phyloP scores from a whole-genome alignment of 1,140 invertebrate genomes.

The Drosophila ercepeae region DNA sequence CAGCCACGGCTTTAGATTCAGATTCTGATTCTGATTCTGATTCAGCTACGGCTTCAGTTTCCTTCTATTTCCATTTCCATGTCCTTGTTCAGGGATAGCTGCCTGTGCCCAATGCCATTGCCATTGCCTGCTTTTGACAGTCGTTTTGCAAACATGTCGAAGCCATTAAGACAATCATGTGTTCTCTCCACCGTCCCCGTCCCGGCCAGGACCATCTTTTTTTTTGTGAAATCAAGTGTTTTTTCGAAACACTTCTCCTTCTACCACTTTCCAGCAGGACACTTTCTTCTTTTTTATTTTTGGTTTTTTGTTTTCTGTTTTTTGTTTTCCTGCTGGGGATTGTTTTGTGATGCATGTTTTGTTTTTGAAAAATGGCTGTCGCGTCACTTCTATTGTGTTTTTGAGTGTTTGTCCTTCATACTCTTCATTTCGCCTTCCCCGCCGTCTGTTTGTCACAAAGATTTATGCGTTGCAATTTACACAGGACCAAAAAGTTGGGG shows the following conservation, averaged over 20 bases:
- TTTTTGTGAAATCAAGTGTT: slow-evolving; percentile 39
- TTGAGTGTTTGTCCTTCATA: slow-evolving; percentile 61
- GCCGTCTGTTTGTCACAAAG: slow-evolving; percentile 73
- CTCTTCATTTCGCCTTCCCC: slow-evolving; percentile 27
- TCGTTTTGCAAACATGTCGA: slow-evolving; percentile 82
- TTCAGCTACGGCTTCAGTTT: neutral
- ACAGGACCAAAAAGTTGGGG: slow-evolving; percentile 42
- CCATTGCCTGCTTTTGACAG: slow-evolving; percentile 74
- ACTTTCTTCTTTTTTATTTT: slow-evolving; percentile 21
- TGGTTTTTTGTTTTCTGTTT: slow-evolving; percentile 33
- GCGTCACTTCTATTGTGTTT: slow-evolving; percentile 80
- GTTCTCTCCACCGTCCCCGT: slow-evolving; percentile 35
- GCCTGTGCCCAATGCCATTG: slow-evolving; percentile 32
- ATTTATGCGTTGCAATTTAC: slow-evolving; percentile 80
- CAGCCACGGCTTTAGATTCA: slow-evolving; percentile 13
- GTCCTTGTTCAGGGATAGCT: slow-evolving; percentile 5
- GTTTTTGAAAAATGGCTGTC: slow-evolving; percentile 79
- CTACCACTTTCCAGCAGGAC: slow-evolving; percentile 14
- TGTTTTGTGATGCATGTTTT: slow-evolving; percentile 70
- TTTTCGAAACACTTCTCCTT: slow-evolving; percentile 39
- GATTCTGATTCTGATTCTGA: slow-evolving; percentile 9
- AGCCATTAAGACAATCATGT: slow-evolving; percentile 82
- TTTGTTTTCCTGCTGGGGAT: slow-evolving; percentile 30
- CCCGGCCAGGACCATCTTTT: neutral
- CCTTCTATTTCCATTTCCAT: slow-evolving; percentile 15